A percentile compares a stretch with the other conserved stretches of the same genome.
These are phyloP conservation scores for Drosophila micromelanica DNA, from an alignment of 1,140 invertebrate species.

Conservation along the genomic window DNA sequence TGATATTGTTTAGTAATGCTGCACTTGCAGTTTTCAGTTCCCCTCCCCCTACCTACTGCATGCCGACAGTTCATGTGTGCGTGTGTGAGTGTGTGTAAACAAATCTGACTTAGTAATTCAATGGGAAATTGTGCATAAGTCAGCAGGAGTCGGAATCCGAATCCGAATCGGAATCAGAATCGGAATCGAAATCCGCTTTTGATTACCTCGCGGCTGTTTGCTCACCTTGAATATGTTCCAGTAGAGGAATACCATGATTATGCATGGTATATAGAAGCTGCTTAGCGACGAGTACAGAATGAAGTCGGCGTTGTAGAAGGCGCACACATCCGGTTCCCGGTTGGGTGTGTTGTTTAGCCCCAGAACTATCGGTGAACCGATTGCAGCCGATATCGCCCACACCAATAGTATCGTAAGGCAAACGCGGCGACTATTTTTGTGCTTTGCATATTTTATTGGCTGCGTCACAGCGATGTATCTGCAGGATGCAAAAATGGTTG, in stretches of 20 bases:
- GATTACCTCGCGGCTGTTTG: conserved; percentile 48
- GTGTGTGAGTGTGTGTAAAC: too few relatives aligned
- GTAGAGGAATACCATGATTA: conserved; percentile 99
- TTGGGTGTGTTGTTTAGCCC: conserved; percentile 96
- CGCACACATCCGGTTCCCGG: conserved; percentile 91
- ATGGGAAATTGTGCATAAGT: conserved; percentile 60
- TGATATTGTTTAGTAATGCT: conserved; percentile 21
- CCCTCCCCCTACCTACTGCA: too few relatives aligned
- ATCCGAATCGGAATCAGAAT: background rate
- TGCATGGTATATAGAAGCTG: conserved; percentile 99
- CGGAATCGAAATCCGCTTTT: conserved; percentile 47
- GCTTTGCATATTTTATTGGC: conserved; percentile 99
- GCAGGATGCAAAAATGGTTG: conserved; percentile 40
- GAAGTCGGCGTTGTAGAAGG: conserved; percentile 99
- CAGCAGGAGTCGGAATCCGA: conserved; percentile 41
- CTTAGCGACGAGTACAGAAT: conserved; percentile 98
- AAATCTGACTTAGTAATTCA: conserved; percentile 38
- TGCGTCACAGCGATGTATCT: conserved; percentile 99
- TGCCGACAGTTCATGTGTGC: too few relatives aligned
- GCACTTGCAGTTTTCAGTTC: conserved; percentile 40
- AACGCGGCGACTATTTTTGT: conserved; percentile 98
- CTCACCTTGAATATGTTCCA: conserved; percentile 98
- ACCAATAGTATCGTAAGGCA: conserved; percentile 98
- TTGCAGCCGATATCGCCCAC: conserved; percentile 97
- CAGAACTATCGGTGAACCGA: conserved; percentile 98